phyloP scores from a whole-genome alignment of 2,797 vertebrate genomes.

The Onychomys torridus region DNA sequence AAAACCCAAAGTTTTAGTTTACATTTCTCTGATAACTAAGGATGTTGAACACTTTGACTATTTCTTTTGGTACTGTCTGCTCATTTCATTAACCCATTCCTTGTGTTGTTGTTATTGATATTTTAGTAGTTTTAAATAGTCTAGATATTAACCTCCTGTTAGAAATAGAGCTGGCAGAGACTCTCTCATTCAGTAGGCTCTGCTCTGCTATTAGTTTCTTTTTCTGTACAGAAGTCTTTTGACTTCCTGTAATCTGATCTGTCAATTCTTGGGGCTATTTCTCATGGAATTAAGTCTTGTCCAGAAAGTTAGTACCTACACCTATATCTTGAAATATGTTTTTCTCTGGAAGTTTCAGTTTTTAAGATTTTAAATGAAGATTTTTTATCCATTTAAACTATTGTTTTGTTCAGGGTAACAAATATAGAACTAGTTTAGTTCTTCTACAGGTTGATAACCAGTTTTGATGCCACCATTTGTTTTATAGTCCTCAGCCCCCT shows the following conservation, averaged over 20 bases:
- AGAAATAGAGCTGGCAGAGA: too few relatives aligned
- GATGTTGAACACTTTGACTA: background rate
- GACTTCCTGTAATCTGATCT: background rate
- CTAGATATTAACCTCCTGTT: too few relatives aligned
- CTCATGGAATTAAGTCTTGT: background rate
- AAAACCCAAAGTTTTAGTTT: background rate
- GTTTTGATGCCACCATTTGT: background rate
- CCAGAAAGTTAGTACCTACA: background rate
- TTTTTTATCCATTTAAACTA: background rate
- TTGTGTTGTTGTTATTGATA: too few relatives aligned
- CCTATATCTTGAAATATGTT: background rate
- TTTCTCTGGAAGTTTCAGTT: background rate
- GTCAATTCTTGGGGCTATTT: background rate
- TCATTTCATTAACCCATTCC: too few relatives aligned
- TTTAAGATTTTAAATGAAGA: background rate
- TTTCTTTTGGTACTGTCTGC: background rate
- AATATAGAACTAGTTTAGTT: background rate
- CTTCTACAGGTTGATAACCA: background rate
- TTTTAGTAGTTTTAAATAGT: too few relatives aligned
- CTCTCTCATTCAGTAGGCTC: too few relatives aligned
- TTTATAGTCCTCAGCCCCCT: too few relatives aligned
- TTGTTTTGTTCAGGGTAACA: background rate
- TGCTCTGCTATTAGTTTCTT: background rate
- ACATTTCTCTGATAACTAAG: background rate
- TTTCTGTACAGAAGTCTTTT: background rate